Evolutionary conservation across 2,113 vertebrate species (phyloP).

Genomic region (Mormyrus lacerda): DNA sequence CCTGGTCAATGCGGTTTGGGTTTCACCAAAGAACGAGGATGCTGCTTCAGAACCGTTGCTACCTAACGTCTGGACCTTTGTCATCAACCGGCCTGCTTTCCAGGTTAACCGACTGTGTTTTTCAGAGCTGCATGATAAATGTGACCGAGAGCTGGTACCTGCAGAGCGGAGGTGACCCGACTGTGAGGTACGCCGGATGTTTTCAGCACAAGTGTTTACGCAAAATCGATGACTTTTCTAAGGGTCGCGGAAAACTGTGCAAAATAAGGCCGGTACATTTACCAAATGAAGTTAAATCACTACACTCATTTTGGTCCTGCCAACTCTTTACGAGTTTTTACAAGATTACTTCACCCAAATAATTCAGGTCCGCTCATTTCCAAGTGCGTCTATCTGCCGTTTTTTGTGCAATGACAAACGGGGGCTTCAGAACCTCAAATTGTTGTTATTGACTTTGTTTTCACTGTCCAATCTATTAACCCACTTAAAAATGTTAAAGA

Average conservation of each 20-base stretch:
- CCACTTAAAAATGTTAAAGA: background rate
- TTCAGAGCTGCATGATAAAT: background rate
- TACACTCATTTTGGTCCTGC: background rate
- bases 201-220: background rate
- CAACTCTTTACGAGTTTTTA: background rate
- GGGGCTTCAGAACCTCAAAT: background rate
- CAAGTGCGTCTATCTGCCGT: background rate
- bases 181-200: background rate
- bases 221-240: background rate
- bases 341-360: slow-evolving; percentile 2
- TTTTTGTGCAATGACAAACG: background rate
- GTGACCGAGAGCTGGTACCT: background rate
- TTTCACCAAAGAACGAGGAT: background rate
- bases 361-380: background rate
- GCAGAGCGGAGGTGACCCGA: background rate
- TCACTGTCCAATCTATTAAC: background rate
- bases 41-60: background rate
- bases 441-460: background rate
- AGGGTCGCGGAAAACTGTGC: background rate
- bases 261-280: background rate
- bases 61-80: background rate
- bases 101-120: background rate
- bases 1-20: background rate
- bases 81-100: background rate
- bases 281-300: background rate